phyloP scores from a whole-genome alignment of 2,888 invertebrate species.

The Euphydryas editha region DNA sequence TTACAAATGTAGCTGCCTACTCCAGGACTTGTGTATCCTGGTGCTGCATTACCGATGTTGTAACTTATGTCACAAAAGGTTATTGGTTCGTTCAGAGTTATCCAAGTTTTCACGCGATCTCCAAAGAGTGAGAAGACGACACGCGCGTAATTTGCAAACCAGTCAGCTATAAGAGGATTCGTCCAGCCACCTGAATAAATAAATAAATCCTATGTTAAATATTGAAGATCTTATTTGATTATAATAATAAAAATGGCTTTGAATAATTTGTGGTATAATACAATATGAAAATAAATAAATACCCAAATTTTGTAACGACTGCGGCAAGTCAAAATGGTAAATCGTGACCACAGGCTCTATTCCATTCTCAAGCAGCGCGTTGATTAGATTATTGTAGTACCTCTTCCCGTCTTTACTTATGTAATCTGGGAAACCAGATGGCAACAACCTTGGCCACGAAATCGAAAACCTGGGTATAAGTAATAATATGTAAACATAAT shows the following conservation, averaged over 20 bases:
- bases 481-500: no score
- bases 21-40: not conserved
- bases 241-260: no score
- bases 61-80: constrained; percentile 64
- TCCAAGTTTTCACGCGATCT: constrained; percentile 85
- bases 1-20: not conserved
- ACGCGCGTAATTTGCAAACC: constrained; percentile 84
- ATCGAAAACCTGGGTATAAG: constrained; percentile 79
- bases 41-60: constrained; percentile 53
- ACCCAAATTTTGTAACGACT: constrained; percentile 45
- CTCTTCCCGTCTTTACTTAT: constrained; percentile 86
- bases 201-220: constrained; percentile 33
- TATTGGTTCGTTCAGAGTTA: constrained; percentile 88
- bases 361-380: constrained; percentile 82
- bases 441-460: constrained; percentile 87
- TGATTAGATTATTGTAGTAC: constrained; percentile 88
- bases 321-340: constrained; percentile 85
- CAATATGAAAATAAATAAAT: not conserved
- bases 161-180: constrained; percentile 84
- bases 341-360: constrained; percentile 85
- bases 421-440: constrained; percentile 82
- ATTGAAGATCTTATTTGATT: no score
- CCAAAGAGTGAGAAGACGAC: constrained; percentile 81
- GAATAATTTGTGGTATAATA: no score
- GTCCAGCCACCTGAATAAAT: constrained; percentile 84